Evolutionary conservation across 2,797 vertebrate species (phyloP).

Genomic region (Hypotaenidia philippensis): DNA sequence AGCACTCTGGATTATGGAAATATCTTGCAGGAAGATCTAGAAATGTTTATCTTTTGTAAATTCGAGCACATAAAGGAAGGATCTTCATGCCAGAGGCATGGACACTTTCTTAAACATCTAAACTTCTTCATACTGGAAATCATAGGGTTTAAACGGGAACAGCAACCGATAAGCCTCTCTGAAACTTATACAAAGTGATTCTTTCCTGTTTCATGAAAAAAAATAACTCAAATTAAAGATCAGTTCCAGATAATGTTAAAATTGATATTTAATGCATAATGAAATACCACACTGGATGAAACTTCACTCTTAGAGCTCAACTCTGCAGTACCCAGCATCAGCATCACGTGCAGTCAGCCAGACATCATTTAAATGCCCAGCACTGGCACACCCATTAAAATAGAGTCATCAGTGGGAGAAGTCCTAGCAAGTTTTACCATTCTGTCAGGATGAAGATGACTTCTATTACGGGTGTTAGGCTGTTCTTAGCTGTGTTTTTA

Average conservation of each 20-base stretch:
- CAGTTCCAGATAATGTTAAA: background rate
- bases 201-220: background rate
- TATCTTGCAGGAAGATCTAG: constrained; percentile 6
- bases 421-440: background rate
- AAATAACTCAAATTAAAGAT: background rate
- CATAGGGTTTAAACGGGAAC: background rate
- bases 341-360: background rate
- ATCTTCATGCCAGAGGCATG: background rate
- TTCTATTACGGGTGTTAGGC: background rate
- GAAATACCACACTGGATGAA: background rate
- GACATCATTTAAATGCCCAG: background rate
- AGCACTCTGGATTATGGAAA: background rate
- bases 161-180: background rate
- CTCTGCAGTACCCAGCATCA: background rate
- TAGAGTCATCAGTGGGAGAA: background rate
- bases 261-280: background rate
- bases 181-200: background rate
- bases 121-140: background rate
- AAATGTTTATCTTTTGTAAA: constrained; percentile 10
- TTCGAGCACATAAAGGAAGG: background rate
- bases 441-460: background rate
- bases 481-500: background rate
- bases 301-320: background rate
- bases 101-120: background rate
- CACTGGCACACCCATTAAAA: background rate